These are phyloP conservation scores for Epistrophe eligans DNA, from an alignment of 2,888 invertebrate genomes.

Conservation along the genomic window DNA sequence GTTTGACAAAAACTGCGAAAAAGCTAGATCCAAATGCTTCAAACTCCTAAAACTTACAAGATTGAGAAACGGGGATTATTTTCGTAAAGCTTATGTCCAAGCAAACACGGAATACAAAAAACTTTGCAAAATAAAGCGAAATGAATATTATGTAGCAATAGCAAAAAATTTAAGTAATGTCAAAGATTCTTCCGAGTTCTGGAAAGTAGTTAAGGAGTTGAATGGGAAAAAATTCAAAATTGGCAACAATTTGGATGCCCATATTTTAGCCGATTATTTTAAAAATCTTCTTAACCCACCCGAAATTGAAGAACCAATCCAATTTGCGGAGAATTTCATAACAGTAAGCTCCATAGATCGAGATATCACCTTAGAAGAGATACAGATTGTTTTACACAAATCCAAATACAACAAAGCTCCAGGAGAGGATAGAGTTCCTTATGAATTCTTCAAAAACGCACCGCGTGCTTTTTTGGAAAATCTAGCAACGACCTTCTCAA, in stretches of 20 bases:
- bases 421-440: not conserved
- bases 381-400: not conserved
- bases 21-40: conserved; percentile 11
- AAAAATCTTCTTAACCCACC: too few relatives aligned
- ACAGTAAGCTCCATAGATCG: not conserved
- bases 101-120: not conserved
- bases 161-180: too few relatives aligned
- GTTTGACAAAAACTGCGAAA: conserved; percentile 1
- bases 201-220: too few relatives aligned
- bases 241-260: too few relatives aligned
- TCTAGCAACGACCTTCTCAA: too few relatives aligned
- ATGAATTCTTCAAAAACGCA: conserved; percentile 11
- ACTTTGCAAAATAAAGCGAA: not conserved
- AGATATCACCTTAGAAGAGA: conserved; percentile 5
- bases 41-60: not conserved
- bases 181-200: too few relatives aligned
- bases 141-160: not conserved
- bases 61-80: not conserved
- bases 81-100: not conserved
- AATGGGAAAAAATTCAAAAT: too few relatives aligned
- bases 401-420: not conserved
- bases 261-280: too few relatives aligned
- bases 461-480: too few relatives aligned
- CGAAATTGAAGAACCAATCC: too few relatives aligned
- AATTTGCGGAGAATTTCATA: not conserved